Conservation (phyloP, 2,888 invertebrate genomes). For the Nasonovia ribisnigri region DNA sequence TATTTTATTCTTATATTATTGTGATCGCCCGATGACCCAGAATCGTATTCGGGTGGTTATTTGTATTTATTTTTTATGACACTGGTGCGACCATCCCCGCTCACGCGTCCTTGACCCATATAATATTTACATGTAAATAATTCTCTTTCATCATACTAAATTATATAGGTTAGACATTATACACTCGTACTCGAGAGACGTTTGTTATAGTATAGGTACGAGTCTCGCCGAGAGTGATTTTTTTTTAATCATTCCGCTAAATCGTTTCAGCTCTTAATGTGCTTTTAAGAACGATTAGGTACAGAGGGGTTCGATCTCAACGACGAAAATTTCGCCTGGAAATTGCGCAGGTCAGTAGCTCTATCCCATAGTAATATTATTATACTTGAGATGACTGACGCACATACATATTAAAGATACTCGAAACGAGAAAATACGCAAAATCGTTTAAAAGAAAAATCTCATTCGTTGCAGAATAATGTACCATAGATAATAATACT, state of each 20-base stretch:
- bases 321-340: neutral
- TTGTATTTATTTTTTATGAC: neutral
- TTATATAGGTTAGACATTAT: neutral
- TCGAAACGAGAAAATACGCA: neutral
- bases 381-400: neutral
- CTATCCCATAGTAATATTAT: neutral
- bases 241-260: neutral
- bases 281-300: neutral
- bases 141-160: neutral
- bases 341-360: neutral
- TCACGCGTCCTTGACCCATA: neutral
- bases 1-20: neutral
- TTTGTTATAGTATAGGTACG: neutral
- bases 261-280: neutral
- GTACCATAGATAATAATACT: too few relatives aligned
- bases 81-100: neutral
- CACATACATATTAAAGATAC: neutral
- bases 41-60: neutral
- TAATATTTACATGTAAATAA: neutral
- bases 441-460: too few relatives aligned
- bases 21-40: neutral
- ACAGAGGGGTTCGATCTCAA: neutral
- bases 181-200: neutral
- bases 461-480: too few relatives aligned
- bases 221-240: neutral